Percentiles rank a stretch among this genome's conserved stretches.
Conservation (phyloP, 2,797 vertebrate species). For the Spea hammondii region DNA sequence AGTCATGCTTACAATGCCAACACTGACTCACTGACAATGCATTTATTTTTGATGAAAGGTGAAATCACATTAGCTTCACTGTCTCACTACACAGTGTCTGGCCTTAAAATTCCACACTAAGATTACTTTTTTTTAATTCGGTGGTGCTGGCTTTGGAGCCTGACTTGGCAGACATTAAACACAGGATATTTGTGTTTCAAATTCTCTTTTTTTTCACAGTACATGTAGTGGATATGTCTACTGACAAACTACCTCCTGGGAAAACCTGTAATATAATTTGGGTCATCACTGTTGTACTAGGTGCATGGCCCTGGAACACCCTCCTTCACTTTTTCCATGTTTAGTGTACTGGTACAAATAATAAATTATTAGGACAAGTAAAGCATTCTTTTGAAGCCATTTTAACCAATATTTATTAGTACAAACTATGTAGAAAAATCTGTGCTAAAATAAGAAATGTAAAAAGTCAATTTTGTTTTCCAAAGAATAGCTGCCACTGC, state of each 20-base stretch:
- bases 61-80: conserved; percentile 78
- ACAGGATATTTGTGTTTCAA: background rate
- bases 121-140: conserved; percentile 49
- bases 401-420: too few relatives aligned
- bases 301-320: too few relatives aligned
- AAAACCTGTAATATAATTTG: background rate
- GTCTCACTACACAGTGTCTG: conserved; percentile 60
- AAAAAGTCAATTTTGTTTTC: too few relatives aligned
- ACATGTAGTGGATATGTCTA: too few relatives aligned
- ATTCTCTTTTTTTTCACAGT: background rate
- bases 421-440: too few relatives aligned
- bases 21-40: conserved; percentile 78
- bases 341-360: too few relatives aligned
- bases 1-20: conserved; percentile 80
- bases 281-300: background rate
- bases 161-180: background rate
- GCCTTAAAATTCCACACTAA: conserved; percentile 64
- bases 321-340: too few relatives aligned
- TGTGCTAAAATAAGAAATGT: too few relatives aligned
- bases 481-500: too few relatives aligned
- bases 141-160: background rate
- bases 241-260: too few relatives aligned
- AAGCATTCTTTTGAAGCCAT: too few relatives aligned
- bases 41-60: conserved; percentile 83
- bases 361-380: too few relatives aligned